These are phyloP conservation scores for Acheta domesticus DNA, from an alignment of 2,888 invertebrate genomes.

Conservation along the genomic window DNA sequence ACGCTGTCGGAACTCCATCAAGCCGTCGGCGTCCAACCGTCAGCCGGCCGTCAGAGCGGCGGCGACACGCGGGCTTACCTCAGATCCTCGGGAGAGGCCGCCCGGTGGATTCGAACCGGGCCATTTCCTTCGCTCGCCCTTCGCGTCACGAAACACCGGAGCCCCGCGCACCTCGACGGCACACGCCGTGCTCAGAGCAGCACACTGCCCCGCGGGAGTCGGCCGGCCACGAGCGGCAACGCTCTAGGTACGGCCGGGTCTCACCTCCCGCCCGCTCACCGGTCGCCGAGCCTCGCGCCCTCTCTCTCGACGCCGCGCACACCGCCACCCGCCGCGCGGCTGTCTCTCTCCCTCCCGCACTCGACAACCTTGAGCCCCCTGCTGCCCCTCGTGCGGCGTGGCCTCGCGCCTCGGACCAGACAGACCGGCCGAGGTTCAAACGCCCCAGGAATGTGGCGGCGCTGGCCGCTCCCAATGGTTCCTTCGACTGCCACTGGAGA, in stretches of 20 bases:
- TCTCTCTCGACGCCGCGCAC: background rate
- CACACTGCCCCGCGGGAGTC: too few relatives aligned
- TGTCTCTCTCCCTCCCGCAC: background rate
- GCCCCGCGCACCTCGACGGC: too few relatives aligned
- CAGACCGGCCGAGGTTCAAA: constrained; percentile 1
- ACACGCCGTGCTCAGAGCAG: too few relatives aligned
- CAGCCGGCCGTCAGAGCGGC: background rate
- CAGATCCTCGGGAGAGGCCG: background rate
- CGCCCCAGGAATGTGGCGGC: constrained; percentile 18
- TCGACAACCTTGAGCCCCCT: background rate
- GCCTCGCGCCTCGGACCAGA: background rate
- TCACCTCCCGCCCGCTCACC: background rate
- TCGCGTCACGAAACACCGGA: background rate
- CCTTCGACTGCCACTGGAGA: background rate
- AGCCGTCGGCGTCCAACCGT: background rate
- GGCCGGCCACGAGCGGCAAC: too few relatives aligned
- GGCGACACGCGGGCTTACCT: background rate
- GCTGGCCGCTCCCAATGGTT: background rate
- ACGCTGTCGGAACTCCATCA: too few relatives aligned
- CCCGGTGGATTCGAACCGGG: background rate
- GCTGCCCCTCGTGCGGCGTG: background rate
- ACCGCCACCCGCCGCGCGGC: background rate
- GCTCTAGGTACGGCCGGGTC: too few relatives aligned
- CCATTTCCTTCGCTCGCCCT: background rate
- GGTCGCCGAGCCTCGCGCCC: too few relatives aligned